Evolutionary conservation across 30 jellyfish, hydroid and myxozoan genomes (phyloP), one percentile per base, ranked within the genome.

Genomic region (Aurelia sp.): DNA sequence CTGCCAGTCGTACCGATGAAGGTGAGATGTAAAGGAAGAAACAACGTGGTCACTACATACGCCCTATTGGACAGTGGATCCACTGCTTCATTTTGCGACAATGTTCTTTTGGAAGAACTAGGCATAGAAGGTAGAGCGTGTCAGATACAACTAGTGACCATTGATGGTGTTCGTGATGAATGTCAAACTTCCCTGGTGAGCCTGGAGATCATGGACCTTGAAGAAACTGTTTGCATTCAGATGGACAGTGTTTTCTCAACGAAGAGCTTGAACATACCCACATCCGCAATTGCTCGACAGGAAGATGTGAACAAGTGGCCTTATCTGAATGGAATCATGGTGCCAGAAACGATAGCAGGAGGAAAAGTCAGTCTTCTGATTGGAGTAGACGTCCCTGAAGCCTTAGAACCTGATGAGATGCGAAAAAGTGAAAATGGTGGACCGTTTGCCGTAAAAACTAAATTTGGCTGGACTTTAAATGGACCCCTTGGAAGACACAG

Each of bases 21-120:
- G 55, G 84, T 81, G 31, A 66, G 59, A 65, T 52, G 61, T n/a
- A 11, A 51, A 50, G 63, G 74, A 21, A 24, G 62, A 66, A 48
- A 53, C 40, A 68, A 51, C 0, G 47, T 11, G 48, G 17, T 81
- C 30, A 31, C 13, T 19, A 85, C 88, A n/a, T 85, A 59, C 41
- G 91, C 89, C 19, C 59, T 81, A 27, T 35, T 81, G 33, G 84
- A 81, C 63, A 81, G 75, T 66, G 84, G 91, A 27, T 81, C 91
- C 3, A 81, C 82, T 4, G 83, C 74, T 38, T 65, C 91, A 47
- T 81, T 81, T 24, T 64, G 83, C 67, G 44, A 63, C 74, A 22
- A 66, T 62, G 48, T 17, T 48, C 81, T 81, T 30, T 40, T 81
- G 52, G 48, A 81, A 50, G 52, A 81, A 70, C 55, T 81, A 35